Conservation (phyloP, 2,797 vertebrate genomes). For the Lacerta bilineata region DNA sequence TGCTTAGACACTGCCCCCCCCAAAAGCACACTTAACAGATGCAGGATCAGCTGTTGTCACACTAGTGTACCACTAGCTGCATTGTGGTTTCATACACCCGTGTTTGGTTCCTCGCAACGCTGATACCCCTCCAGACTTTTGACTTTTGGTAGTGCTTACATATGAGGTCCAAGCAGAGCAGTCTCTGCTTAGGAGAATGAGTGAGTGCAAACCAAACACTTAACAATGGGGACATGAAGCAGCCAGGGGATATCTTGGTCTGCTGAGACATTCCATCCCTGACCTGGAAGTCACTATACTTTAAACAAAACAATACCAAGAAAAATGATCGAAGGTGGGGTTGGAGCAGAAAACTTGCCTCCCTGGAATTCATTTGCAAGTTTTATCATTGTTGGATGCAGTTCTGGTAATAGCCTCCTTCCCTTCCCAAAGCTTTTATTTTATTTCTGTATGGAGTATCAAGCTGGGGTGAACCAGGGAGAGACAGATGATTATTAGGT, state of each 20-base stretch:
- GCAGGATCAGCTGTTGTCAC: not conserved
- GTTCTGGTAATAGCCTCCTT: not conserved
- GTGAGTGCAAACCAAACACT: not conserved
- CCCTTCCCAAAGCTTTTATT: not conserved
- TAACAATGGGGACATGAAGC: not conserved
- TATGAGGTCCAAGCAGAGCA: not conserved
- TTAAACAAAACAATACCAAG: not conserved
- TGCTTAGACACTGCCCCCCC: not conserved
- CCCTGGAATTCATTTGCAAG: conserved; percentile 1
- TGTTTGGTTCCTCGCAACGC: not conserved
- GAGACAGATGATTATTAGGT: not conserved
- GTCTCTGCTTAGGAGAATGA: not conserved
- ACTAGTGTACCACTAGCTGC: no score
- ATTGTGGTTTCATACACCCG: not conserved
- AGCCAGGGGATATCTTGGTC: not conserved
- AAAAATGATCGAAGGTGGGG: not conserved
- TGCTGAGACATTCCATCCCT: not conserved
- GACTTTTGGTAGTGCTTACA: not conserved
- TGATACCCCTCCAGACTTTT: not conserved
- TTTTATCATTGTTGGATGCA: not conserved
- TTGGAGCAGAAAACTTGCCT: not conserved
- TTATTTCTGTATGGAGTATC: not conserved
- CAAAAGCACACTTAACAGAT: not conserved
- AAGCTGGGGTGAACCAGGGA: not conserved
- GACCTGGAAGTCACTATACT: not conserved